phyloP scores from a whole-genome alignment of 2,113 vertebrate species.

The Corapipo altera region DNA sequence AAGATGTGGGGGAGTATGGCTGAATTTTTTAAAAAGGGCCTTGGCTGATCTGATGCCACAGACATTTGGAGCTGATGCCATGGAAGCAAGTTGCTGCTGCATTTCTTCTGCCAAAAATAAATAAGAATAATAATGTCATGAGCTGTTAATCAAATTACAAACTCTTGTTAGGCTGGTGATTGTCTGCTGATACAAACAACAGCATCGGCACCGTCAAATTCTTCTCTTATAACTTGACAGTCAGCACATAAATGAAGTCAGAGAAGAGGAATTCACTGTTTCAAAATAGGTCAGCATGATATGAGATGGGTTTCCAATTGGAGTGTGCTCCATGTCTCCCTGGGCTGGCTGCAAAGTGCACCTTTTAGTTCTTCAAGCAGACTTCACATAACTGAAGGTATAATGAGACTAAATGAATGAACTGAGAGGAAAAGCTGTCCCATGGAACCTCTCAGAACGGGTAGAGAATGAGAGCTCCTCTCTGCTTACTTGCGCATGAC shows the following conservation, averaged over 20 bases:
- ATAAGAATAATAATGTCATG: constrained; percentile 69
- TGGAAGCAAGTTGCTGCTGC: constrained; percentile 66
- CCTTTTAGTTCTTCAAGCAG: neutral
- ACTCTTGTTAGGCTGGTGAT: constrained; percentile 65
- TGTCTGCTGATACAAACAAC: constrained; percentile 63
- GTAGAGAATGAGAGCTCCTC: neutral
- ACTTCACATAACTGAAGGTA: neutral
- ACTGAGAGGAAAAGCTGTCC: neutral
- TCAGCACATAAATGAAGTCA: neutral
- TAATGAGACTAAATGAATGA: neutral
- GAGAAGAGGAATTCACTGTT: constrained; percentile 13
- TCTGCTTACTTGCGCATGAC: neutral
- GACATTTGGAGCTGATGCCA: constrained; percentile 67
- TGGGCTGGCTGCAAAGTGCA: neutral
- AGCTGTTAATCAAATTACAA: constrained; percentile 74
- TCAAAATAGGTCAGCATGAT: constrained; percentile 15
- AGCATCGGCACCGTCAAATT: constrained; percentile 50
- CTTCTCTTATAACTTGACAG: constrained; percentile 30
- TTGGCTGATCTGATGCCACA: constrained; percentile 69
- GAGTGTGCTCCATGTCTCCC: neutral
- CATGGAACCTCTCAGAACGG: neutral
- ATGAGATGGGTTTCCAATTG: neutral
- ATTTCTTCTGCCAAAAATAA: constrained; percentile 73
- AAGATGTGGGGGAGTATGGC: constrained; percentile 72
- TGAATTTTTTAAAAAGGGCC: constrained; percentile 63